Conservation (phyloP, 2,797 vertebrate species). For the Ctenopoma kingsleyae region DNA sequence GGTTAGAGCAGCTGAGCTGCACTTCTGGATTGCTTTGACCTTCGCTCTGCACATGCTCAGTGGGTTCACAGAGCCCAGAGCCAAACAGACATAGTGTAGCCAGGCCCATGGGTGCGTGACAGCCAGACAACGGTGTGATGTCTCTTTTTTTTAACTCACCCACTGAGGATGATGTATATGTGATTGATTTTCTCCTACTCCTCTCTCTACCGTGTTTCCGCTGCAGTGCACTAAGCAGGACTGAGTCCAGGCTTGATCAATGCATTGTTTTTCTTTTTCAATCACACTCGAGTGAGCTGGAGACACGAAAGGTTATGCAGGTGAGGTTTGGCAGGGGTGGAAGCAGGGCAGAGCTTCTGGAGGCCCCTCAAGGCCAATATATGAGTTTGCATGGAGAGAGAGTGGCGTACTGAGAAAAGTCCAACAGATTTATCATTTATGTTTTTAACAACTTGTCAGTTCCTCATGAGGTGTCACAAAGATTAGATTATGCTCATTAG, state of each 20-base stretch:
- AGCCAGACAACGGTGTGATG: constrained; percentile 80
- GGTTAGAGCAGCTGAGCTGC: constrained; percentile 79
- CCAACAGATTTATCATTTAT: constrained; percentile 25
- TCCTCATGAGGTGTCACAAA: constrained; percentile 11
- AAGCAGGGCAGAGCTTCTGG: constrained; percentile 69
- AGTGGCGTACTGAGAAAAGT: constrained; percentile 18
- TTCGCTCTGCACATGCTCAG: constrained; percentile 81
- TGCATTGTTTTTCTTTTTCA: constrained; percentile 85
- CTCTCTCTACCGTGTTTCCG: constrained; percentile 75
- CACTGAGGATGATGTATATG: constrained; percentile 83
- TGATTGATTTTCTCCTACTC: constrained; percentile 82
- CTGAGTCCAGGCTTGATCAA: constrained; percentile 85
- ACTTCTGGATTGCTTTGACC: constrained; percentile 84
- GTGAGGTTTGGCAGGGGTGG: constrained; percentile 78
- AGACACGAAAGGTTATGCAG: constrained; percentile 84
- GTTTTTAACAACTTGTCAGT: constrained; percentile 22
- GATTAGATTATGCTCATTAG: constrained; percentile 29
- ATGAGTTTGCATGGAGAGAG: constrained; percentile 46
- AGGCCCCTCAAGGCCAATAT: constrained; percentile 68
- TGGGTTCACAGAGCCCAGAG: constrained; percentile 71
- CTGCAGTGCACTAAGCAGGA: constrained; percentile 80
- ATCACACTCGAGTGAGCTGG: constrained; percentile 82
- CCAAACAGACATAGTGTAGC: constrained; percentile 72
- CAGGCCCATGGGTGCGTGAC: constrained; percentile 80
- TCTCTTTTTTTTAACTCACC: constrained; percentile 73